Base-by-base conservation (phyloP, 2,797 vertebrate genomes). In the Scolopax rusticola region DNA sequence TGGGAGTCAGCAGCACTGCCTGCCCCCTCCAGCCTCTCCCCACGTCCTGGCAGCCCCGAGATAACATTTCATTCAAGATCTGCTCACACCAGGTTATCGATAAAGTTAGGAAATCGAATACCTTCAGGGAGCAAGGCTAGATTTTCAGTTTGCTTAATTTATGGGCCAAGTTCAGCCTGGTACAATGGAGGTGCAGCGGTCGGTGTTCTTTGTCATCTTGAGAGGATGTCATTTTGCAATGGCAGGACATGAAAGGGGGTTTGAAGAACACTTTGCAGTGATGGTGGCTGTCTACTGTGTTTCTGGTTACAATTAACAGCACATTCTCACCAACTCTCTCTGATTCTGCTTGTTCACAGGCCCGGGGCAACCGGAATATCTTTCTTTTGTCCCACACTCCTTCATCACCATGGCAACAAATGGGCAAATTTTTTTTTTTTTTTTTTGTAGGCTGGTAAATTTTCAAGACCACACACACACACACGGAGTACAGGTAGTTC, bases 231-330 rank as follows among this genome's bases (percentile, higher is more conserved):
- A 3, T 89, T 87, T 85, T 78, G 84, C 73, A 38, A 15, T 9
- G 60, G 69, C 59, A 54, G 53, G 40, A 89, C 82, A 13, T 65
- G 71, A 92, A 93, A 87, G 79, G 30, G 61, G 57, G 38, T 32
- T 78, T 86, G 80, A 57, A 61, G 82, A 81, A 57, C 71, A 36
- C 93, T 96, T 87, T 59, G 84, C 81, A 64, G 74, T 3, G 54
- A 36, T 67, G 56, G 78, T 53, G 79, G 69, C 90, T 70, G 80
- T 81, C 76, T 70, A 10, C 80, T 48, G 65, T 15, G 2, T 77
- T 95, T 96, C 89, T 95, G 73, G 92, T 87, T 96, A 88, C 95
- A 84, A 83, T 90, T 91, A 96, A 53, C 95, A 96, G 84, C 87
- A 76, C 94, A 73, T 92, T 95, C 93, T 96, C 92, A 96, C 79